Evolutionary conservation across 1,140 invertebrate genomes (phyloP), one percentile per base, ranked within the genome.

Genomic region (Brachionus sp.): DNA sequence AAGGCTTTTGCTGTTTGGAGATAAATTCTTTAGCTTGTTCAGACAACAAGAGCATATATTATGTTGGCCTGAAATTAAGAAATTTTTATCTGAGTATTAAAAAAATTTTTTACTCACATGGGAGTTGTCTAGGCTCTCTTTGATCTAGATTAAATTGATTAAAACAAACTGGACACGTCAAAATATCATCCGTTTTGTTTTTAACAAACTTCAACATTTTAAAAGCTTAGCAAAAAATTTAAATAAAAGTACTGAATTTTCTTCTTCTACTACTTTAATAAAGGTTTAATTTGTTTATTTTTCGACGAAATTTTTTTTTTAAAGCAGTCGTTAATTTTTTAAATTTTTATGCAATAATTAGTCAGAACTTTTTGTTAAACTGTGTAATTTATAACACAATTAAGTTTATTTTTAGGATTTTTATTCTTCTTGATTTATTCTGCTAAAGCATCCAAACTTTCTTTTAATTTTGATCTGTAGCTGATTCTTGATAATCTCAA

Each of bases 141-240:
- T 9, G n/a, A 23, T 44, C 33, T n/a, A 62, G 13, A 13, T 80
- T 50, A 62, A 62, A 80, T 19, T 23, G 6, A 10, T n/a, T 10
- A 13, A 57, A 35, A 37, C 77, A 80, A 5, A 80, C 25, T n/a
- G 77, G 50, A 62, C 77, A 80, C 25, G 35, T 37, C 3, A 80
- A 42, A 7, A 80, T 16, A 35, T 62, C 42, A 62, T 80, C 77
- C 50, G 57, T 29, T 29, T 29, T 29, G 29, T 29, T 29, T 29
- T 29, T 29, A 1, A 29, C 29, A 29, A 29, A 29, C 3, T 29
- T 29, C 29, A 29, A 2, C 29, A 29, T 29, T 80, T 57, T 37
- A 57, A 25, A 78, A 44, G 25, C 19, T 29, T 5, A 2, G 5
- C n/a, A n/a, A 35, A 39, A 35, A 29, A 64, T 25, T 64, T 64